These are phyloP conservation scores for Phoeniculus purpureus DNA, from an alignment of 2,797 vertebrate genomes.

Conservation along the genomic window DNA sequence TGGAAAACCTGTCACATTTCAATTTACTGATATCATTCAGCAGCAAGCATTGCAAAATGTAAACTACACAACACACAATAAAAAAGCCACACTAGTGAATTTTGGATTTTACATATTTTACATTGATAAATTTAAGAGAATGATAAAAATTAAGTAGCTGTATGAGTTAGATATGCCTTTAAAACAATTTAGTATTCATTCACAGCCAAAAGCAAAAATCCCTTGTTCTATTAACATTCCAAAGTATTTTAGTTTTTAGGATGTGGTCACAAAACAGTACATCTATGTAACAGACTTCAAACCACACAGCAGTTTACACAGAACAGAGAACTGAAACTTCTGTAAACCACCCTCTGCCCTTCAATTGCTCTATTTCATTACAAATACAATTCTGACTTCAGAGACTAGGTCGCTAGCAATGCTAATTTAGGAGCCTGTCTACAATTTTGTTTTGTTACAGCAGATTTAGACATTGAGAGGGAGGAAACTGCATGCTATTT, in stretches of 20 bases:
- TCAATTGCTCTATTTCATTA: background rate
- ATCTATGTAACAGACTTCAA: background rate
- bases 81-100: background rate
- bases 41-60: background rate
- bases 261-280: background rate
- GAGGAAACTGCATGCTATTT: background rate
- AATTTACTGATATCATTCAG: background rate
- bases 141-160: background rate
- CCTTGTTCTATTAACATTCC: background rate
- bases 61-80: background rate
- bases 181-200: background rate
- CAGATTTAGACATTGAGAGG: background rate
- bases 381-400: background rate
- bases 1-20: background rate
- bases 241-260: background rate
- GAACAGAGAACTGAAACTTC: background rate
- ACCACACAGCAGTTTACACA: background rate
- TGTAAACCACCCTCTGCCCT: background rate
- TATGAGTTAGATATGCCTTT: background rate
- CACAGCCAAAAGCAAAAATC: background rate
- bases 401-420: background rate
- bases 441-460: background rate
- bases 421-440: background rate
- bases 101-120: background rate
- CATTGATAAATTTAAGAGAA: background rate